These are phyloP conservation scores for Terrapene triunguis DNA, from an alignment of 2,113 vertebrate species.

Conservation along the genomic window DNA sequence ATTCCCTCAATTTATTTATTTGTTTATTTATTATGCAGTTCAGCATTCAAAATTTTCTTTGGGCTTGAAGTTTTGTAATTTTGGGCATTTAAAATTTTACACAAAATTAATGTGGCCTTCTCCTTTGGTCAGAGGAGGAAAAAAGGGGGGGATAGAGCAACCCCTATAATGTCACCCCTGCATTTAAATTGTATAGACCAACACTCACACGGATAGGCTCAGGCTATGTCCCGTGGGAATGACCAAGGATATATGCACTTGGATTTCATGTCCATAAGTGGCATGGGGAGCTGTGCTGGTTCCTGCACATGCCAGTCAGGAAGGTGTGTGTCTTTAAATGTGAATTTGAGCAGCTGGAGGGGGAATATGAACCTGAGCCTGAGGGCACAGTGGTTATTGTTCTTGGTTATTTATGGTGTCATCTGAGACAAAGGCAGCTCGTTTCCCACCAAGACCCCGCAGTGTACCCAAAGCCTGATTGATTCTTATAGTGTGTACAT, in stretches of 20 bases:
- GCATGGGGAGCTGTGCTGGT: background rate
- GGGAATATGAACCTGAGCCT: background rate
- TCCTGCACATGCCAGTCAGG: background rate
- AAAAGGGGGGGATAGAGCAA: background rate
- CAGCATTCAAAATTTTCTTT: background rate
- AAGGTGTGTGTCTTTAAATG: background rate
- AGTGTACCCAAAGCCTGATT: background rate
- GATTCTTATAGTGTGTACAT: background rate
- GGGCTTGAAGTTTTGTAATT: background rate
- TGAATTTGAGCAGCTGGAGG: background rate
- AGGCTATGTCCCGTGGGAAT: background rate
- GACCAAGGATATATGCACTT: no score
- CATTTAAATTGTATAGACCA: background rate
- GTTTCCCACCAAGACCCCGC: background rate
- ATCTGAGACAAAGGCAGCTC: background rate
- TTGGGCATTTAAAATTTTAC: background rate
- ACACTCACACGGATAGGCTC: background rate
- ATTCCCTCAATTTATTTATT: background rate
- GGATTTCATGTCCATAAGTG: background rate
- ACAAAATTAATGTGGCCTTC: background rate
- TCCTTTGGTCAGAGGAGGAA: background rate
- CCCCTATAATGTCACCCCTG: background rate
- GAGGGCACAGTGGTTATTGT: background rate
- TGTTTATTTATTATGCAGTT: background rate
- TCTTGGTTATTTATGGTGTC: background rate